Percentiles rank a stretch among this genome's conserved stretches.
These are phyloP conservation scores for Betta splendens DNA, from an alignment of 2,797 vertebrate genomes.

Conservation along the genomic window DNA sequence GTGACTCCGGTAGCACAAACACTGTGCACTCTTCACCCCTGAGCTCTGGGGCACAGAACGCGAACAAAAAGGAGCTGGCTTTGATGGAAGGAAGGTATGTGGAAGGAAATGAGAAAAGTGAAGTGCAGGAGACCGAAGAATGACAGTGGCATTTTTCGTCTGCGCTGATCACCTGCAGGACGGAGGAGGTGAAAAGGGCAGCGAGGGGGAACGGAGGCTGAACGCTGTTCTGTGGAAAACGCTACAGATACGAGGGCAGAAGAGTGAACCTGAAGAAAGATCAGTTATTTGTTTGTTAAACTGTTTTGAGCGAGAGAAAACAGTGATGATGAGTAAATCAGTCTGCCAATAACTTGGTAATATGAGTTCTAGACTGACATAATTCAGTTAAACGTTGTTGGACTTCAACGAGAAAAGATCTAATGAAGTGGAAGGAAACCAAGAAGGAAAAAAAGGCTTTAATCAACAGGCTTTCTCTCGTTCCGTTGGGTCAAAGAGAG, in stretches of 20 bases:
- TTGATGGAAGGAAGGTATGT: conserved; percentile 57
- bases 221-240: neutral
- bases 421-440: neutral
- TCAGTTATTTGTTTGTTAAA: conserved; percentile 49
- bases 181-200: conserved; percentile 40
- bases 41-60: conserved; percentile 14
- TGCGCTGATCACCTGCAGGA: conserved; percentile 52
- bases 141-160: conserved; percentile 31
- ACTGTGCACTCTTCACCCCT: conserved; percentile 49
- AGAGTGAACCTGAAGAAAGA: neutral
- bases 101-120: conserved; percentile 68
- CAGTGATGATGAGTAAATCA: too few species aligned
- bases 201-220: neutral
- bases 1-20: conserved; percentile 30
- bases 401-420: neutral
- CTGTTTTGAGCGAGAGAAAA: too few species aligned
- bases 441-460: conserved; percentile 2
- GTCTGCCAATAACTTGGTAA: conserved; percentile 26
- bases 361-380: neutral
- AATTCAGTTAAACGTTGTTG: conserved; percentile 19
- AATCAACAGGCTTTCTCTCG: neutral
- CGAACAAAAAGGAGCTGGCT: conserved; percentile 38
- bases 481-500: conserved; percentile 39
- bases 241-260: too few species aligned
- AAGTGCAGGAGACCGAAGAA: conserved; percentile 42